Evolutionary conservation across 1,140 invertebrate species (phyloP), one percentile per base, ranked within the genome.

Genomic region (Armadillidium nasatum): DNA sequence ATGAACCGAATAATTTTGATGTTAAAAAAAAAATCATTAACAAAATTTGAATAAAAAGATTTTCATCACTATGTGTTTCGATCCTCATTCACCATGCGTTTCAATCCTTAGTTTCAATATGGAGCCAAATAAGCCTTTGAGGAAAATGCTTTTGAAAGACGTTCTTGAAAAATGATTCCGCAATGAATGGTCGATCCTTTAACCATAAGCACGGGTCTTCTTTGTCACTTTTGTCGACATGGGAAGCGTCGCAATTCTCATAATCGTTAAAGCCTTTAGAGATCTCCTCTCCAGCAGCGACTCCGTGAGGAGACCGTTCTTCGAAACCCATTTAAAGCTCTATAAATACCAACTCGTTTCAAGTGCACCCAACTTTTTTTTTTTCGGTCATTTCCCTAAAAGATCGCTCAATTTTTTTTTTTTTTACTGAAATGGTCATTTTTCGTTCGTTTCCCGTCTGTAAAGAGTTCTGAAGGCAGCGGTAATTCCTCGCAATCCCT

Each of bases 381-480:
- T n/a, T n/a, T n/a, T n/a, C n/a, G 50, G 50, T 60, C 50, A 60
- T 60, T 60, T 60, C 50, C 50, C 11, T 60, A 60, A 60, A 60
- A 19, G 50, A 60, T 60, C 50, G 50, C 7, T 60, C 50, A 60
- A 15, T 60, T 33, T 33, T 33, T 33, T 33, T 33, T 3, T 33
- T 60, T 19, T 60, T 60, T 60, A 60, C 50, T 60, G 50, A 60
- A 60, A 60, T 60, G 50, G 50, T 60, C 50, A 60, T 60, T 60
- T 60, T 19, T 60, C 50, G 50, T 60, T 60, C 50, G 19, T 60
- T 60, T 60, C 50, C 7, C 50, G 50, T 60, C 50, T 19, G 19
- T 60, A 60, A 60, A 19, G 19, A 19, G 50, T 60, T 60, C 50
- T 19, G 50, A 60, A 60, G 50, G 50, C 50, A 60, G 50, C 19